Conservation (phyloP, 1,140 invertebrate species). For the Trachelipus rathkii region DNA sequence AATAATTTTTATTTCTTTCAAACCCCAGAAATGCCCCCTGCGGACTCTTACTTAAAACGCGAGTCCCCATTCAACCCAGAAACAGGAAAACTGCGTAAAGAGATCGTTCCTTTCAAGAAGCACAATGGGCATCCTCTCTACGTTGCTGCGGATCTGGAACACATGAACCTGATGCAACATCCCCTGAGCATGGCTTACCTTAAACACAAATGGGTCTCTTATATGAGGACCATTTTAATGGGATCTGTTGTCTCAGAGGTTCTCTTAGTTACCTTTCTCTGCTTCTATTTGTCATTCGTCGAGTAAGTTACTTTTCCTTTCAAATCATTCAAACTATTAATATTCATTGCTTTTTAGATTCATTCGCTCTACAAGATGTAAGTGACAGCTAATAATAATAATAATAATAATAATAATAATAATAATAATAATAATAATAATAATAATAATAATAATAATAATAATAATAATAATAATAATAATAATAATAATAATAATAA, state of each 20-base stretch:
- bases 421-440: no score
- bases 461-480: no score
- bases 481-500: no score
- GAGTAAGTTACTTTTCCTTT: no score
- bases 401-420: no score
- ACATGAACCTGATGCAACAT: background rate
- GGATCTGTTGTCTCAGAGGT: background rate
- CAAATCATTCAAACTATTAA: no score
- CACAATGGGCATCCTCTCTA: background rate
- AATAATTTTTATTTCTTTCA: no score
- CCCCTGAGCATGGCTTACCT: background rate
- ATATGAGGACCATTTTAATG: background rate
- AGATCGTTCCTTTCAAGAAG: background rate
- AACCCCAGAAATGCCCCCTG: no score
- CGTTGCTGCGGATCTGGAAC: background rate
- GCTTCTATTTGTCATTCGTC: background rate
- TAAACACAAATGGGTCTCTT: background rate
- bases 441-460: no score
- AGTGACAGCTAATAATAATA: no score
- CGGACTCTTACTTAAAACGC: background rate
- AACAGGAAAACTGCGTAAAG: background rate
- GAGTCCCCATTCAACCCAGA: background rate
- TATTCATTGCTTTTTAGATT: no score
- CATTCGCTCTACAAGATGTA: no score
- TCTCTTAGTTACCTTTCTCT: background rate